phyloP scores from a whole-genome alignment of 2,888 invertebrate species.

The Drosophila melanosoma region DNA sequence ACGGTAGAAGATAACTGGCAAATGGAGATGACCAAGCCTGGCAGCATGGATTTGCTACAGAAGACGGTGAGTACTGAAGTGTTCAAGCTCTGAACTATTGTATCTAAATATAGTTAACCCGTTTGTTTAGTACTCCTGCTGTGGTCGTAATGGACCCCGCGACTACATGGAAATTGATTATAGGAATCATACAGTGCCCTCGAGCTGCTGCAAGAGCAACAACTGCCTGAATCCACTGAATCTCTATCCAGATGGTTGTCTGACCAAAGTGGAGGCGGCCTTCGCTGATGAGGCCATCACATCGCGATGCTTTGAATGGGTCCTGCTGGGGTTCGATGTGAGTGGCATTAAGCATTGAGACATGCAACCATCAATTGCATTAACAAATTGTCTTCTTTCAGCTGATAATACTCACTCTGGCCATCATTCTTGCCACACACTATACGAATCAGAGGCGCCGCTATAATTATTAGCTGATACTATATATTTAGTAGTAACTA shows the following conservation, averaged over 20 bases:
- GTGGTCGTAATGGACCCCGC: slow-evolving; percentile 77
- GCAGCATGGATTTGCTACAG: slow-evolving; percentile 77
- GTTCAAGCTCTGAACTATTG: not conserved
- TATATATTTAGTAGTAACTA: slow-evolving; percentile 26
- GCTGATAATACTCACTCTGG: slow-evolving; percentile 70
- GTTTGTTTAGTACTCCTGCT: slow-evolving; percentile 74
- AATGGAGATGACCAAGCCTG: slow-evolving; percentile 66
- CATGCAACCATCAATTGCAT: not conserved
- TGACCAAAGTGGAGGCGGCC: slow-evolving; percentile 68
- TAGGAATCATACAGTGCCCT: slow-evolving; percentile 57
- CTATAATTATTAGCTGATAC: slow-evolving; percentile 69
- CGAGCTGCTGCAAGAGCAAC: slow-evolving; percentile 77
- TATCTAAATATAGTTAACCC: not conserved
- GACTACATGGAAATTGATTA: slow-evolving; percentile 72
- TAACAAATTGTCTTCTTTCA: slow-evolving; percentile 36
- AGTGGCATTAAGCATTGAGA: slow-evolving; percentile 22
- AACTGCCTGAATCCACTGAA: slow-evolving; percentile 80
- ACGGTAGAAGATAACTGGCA: slow-evolving; percentile 73
- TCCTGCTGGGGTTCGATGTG: slow-evolving; percentile 76
- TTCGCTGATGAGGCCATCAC: slow-evolving; percentile 72
- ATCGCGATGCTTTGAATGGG: slow-evolving; percentile 71
- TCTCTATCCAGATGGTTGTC: slow-evolving; percentile 73
- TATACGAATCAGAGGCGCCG: slow-evolving; percentile 79
- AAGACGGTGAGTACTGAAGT: slow-evolving; percentile 57
- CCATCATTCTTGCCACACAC: slow-evolving; percentile 76